Percentiles rank a stretch among this genome's conserved stretches.
These are phyloP conservation scores for Odontothrips loti DNA, from an alignment of 2,888 invertebrate species.

Conservation along the genomic window DNA sequence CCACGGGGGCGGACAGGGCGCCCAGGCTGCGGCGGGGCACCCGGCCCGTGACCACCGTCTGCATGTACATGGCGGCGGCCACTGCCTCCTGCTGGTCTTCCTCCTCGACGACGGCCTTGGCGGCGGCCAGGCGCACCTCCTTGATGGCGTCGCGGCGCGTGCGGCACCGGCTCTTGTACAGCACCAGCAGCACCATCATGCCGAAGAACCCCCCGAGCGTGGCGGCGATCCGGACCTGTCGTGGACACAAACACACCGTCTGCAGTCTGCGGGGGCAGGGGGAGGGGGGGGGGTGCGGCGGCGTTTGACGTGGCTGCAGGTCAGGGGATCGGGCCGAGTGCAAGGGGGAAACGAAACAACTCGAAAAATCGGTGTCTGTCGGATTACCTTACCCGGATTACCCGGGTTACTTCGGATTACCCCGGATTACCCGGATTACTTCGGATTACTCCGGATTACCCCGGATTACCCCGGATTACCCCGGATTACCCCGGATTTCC, in stretches of 20 bases:
- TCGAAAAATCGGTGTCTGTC: no score
- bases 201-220: constrained; percentile 88
- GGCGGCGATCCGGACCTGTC: constrained; percentile 72
- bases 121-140: constrained; percentile 69
- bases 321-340: neutral
- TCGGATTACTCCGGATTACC: no score
- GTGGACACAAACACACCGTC: neutral
- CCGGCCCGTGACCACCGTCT: constrained; percentile 13
- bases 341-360: no score
- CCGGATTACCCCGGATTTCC: no score
- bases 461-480: no score
- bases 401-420: no score
- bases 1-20: constrained; percentile 33
- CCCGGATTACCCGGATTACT: no score
- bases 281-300: neutral
- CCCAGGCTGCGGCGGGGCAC: constrained; percentile 30
- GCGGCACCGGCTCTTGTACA: constrained; percentile 77
- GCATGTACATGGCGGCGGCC: constrained; percentile 10
- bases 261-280: no score
- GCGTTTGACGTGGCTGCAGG: neutral
- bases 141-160: constrained; percentile 53
- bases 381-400: no score
- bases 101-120: constrained; percentile 64
- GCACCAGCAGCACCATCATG: constrained; percentile 83
- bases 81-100: constrained; percentile 56